These are phyloP conservation scores for Polia nebulosa DNA, from an alignment of 2,888 invertebrate species.

Conservation along the genomic window DNA sequence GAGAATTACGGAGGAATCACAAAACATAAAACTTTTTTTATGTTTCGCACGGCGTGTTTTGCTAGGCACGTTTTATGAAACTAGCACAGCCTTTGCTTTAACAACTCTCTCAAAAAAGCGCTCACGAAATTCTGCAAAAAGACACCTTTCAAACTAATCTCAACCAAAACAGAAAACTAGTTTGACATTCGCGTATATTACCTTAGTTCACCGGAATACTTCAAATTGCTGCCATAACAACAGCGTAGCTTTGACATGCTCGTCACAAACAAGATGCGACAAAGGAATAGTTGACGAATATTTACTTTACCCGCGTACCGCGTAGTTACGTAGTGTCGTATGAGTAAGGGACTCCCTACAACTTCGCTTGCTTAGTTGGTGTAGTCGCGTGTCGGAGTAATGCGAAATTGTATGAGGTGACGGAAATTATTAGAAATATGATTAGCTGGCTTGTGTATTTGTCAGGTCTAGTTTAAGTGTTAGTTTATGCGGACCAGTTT, in stretches of 20 bases:
- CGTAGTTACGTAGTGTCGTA: constrained; percentile 55
- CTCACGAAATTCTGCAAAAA: not conserved
- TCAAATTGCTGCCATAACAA: constrained; percentile 63
- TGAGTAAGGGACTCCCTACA: constrained; percentile 18
- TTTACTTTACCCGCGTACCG: constrained; percentile 73
- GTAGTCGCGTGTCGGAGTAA: constrained; percentile 10
- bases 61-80: too few relatives aligned
- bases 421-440: constrained; percentile 36
- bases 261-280: constrained; percentile 77
- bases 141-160: not conserved
- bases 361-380: constrained; percentile 21
- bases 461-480: not conserved
- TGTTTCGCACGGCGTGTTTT: too few relatives aligned
- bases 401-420: constrained; percentile 37
- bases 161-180: constrained; percentile 5
- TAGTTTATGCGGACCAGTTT: not conserved
- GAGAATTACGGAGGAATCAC: too few relatives aligned
- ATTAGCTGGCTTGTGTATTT: constrained; percentile 8
- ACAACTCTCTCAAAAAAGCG: not conserved
- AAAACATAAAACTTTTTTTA: too few relatives aligned
- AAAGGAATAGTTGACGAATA: constrained; percentile 87
- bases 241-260: constrained; percentile 74
- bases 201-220: constrained; percentile 49
- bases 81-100: too few relatives aligned
- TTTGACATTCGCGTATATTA: constrained; percentile 12